Evolutionary conservation across 2,113 vertebrate species (phyloP).

Genomic region (Odocoileus hemionus): DNA sequence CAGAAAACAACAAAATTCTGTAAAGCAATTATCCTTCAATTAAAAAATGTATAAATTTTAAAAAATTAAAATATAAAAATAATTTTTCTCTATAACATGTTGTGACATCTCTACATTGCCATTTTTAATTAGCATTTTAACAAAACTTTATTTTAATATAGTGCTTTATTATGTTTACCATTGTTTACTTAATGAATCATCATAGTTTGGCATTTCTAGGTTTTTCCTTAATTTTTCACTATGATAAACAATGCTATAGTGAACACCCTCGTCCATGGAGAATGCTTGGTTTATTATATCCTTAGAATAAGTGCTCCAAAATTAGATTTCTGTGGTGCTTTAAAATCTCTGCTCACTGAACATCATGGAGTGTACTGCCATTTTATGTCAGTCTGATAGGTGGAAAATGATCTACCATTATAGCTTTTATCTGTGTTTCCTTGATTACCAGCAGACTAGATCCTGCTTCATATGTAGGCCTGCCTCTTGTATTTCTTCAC

Average conservation of each 20-base stretch:
- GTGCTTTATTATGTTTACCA: background rate
- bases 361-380: fast-evolving
- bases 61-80: background rate
- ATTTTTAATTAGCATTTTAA: background rate
- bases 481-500: background rate
- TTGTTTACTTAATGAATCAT: background rate
- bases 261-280: background rate
- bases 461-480: background rate
- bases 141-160: background rate
- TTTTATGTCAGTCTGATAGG: slow-evolving; percentile 3
- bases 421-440: slow-evolving; percentile 22
- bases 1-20: background rate
- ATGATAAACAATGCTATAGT: background rate
- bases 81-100: background rate
- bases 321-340: background rate
- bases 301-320: background rate
- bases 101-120: background rate
- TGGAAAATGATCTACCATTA: background rate
- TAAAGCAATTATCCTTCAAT: background rate
- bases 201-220: background rate
- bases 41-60: fast-evolving
- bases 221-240: background rate
- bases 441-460: background rate
- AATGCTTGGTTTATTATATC: background rate
- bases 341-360: background rate